Percentiles rank a stretch among this genome's conserved stretches.
Evolutionary conservation across 2,113 vertebrate species (phyloP).

Genomic region (Chionomys nivalis): DNA sequence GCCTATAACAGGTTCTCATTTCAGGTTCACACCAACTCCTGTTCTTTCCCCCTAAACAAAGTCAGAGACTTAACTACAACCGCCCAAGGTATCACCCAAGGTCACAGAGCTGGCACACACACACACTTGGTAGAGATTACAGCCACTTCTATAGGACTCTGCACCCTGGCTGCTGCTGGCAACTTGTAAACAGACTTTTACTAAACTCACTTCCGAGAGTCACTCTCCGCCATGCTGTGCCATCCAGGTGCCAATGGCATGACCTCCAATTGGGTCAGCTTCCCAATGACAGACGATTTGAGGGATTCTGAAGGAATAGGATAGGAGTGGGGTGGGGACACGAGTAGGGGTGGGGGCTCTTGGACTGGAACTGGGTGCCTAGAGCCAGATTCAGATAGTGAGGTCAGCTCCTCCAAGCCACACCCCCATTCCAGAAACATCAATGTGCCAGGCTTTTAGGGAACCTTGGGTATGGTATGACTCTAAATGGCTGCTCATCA

Average conservation of each 20-base stretch:
- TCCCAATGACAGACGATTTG: background rate
- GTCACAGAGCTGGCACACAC: constrained; percentile 12
- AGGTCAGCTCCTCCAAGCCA: background rate
- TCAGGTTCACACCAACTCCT: background rate
- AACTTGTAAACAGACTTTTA: background rate
- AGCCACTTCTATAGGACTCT: background rate
- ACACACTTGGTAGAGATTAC: background rate
- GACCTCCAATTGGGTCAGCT: background rate
- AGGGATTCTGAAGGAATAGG: background rate
- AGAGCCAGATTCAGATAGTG: background rate
- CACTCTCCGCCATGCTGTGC: background rate
- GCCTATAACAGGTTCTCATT: background rate
- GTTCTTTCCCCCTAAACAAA: constrained; percentile 8
- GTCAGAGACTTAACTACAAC: constrained; percentile 18
- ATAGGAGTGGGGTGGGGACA: background rate
- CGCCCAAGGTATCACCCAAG: constrained; percentile 25
- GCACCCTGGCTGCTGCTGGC: background rate
- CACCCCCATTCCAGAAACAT: background rate
- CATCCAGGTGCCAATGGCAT: background rate
- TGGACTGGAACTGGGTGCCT: background rate
- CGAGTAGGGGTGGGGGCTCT: background rate
- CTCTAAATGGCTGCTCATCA: background rate
- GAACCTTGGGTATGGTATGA: background rate
- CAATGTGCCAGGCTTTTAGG: background rate
- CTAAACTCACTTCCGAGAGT: background rate